These are phyloP conservation scores for Apteryx owenii DNA, from an alignment of 2,113 vertebrate genomes.

Conservation along the genomic window DNA sequence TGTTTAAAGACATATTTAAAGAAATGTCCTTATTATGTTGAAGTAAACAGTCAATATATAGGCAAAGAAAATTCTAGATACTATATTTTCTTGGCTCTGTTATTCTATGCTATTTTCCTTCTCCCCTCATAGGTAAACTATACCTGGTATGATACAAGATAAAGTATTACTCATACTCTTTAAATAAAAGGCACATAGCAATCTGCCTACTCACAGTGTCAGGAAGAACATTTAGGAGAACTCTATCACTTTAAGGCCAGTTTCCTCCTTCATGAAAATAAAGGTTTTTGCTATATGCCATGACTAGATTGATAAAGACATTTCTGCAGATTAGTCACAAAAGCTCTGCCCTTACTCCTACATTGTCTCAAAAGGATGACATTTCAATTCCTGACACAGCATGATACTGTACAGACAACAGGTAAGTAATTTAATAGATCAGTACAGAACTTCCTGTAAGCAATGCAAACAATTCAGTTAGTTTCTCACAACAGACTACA, in stretches of 20 bases:
- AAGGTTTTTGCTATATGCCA: background rate
- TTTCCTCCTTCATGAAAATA: background rate
- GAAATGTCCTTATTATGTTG: background rate
- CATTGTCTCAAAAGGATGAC: background rate
- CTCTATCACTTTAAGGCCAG: background rate
- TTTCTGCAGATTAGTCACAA: background rate
- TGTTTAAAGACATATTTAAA: background rate
- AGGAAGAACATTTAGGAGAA: background rate
- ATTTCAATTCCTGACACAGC: slow-evolving; percentile 41
- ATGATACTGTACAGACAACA: slow-evolving; percentile 33
- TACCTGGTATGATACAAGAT: background rate
- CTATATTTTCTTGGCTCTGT: background rate
- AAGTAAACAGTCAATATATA: background rate
- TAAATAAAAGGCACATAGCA: background rate
- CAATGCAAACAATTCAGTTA: slow-evolving; percentile 62
- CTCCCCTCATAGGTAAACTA: background rate
- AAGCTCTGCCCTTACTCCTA: background rate
- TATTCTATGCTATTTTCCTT: background rate
- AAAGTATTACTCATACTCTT: background rate
- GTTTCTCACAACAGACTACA: slow-evolving; percentile 48
- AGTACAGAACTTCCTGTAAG: slow-evolving; percentile 60
- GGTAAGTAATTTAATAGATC: slow-evolving; percentile 57
- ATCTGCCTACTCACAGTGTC: background rate
- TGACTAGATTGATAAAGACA: background rate
- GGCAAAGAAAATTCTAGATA: background rate